phyloP scores from a whole-genome alignment of 2,888 invertebrate species.

The Pediacus dermestoides region DNA sequence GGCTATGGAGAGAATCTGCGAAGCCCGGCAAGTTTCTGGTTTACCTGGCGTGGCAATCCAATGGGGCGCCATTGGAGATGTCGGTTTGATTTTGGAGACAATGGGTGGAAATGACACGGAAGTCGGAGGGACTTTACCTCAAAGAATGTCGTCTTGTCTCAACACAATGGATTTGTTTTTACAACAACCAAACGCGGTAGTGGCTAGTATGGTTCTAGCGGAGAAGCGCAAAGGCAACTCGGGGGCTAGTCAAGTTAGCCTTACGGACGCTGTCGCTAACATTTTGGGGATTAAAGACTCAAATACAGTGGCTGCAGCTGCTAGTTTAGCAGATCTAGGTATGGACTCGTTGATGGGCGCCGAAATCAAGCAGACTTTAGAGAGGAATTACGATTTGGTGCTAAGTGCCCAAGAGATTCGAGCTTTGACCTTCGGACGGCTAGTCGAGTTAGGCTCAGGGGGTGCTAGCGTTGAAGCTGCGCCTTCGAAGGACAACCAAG shows the following conservation, averaged over 20 bases:
- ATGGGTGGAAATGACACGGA: slow-evolving; percentile 88
- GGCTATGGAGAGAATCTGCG: slow-evolving; percentile 93
- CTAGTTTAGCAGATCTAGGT: slow-evolving; percentile 88
- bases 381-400: slow-evolving; percentile 87
- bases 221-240: slow-evolving; percentile 69
- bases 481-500: slow-evolving; percentile 50
- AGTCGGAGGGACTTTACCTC: slow-evolving; percentile 94
- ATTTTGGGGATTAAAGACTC: slow-evolving; percentile 88
- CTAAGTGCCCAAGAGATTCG: slow-evolving; percentile 90
- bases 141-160: slow-evolving; percentile 91
- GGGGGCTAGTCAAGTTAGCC: slow-evolving; percentile 57
- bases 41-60: slow-evolving; percentile 88
- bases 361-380: slow-evolving; percentile 95
- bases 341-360: slow-evolving; percentile 99
- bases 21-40: slow-evolving; percentile 76
- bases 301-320: slow-evolving; percentile 68
- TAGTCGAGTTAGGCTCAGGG: slow-evolving; percentile 58
- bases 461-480: slow-evolving; percentile 31
- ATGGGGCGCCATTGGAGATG: slow-evolving; percentile 99
- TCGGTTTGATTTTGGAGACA: slow-evolving; percentile 85
- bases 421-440: slow-evolving; percentile 71
- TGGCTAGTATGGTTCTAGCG: slow-evolving; percentile 82
- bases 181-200: slow-evolving; percentile 80
- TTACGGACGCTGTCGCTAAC: slow-evolving; percentile 80
- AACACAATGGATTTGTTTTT: slow-evolving; percentile 85